Base-by-base conservation (phyloP, 2,113 vertebrate genomes). In the Grus americana region DNA sequence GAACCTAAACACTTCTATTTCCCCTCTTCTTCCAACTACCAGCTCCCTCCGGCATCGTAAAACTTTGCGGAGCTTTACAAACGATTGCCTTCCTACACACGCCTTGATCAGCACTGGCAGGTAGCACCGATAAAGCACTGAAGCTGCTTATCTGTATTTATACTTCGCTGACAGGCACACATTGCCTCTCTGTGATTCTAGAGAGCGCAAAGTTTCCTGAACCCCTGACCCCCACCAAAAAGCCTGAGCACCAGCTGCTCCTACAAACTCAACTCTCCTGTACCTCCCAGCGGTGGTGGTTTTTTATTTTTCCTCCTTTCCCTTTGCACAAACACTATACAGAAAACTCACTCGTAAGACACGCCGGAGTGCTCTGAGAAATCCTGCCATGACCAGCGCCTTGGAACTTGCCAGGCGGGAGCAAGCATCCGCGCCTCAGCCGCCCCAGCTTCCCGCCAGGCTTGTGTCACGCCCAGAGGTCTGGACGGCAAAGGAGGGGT, bases 61-160 rank as follows among this genome's bases (percentile, higher is more conserved):
- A 34, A 1, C 29, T 24, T 11, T 12, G 24, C 5, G 2, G 7
- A 18, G 71, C 46, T 58, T 13, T 52, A 23, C 1, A 10, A 54
- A 0, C 0, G 8, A n/a, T 0, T 3, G 20, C 67, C 36, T 34
- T 9, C 38, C 57, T 10, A 20, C 23, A 8, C 32, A 18, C 13
- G 2, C 19, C 59, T 10, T 21, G 26, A 18, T 4, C 82, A 16
- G 55, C 78, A 12, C 27, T 1, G 44, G 30, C 49, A 58, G 49
- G 1, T 3, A 13, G 26, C 26, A 18, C 50, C 10, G 29, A 57
- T 1, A 68, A n/a, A 6, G n/a, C 52, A 3, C 54, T 6, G 36
- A 8, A 34, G 27, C 70, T 3, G 46, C 54, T 20, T 2, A 22
- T 27, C 67, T 21, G 54, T 4, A 30, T 5, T 10, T 52, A 18